Base-by-base conservation (phyloP, 2,888 invertebrate species). In the Conchocele bisecta region DNA sequence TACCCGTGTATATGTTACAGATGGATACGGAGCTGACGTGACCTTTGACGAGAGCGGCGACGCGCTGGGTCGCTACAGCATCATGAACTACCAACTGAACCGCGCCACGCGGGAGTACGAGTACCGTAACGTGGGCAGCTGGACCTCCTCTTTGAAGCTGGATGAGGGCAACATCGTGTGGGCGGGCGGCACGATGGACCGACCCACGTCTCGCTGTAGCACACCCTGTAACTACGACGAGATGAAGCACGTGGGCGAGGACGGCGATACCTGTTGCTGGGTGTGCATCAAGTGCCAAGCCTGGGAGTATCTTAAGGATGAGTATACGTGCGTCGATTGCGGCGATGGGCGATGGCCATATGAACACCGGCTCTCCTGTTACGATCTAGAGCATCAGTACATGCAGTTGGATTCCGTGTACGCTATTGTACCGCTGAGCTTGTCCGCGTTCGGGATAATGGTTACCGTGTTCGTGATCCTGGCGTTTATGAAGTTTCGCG, bases 21-120 rank as follows among this genome's bases (percentile, higher is more conserved):
- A 95, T 92, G 90, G 93, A 48, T 94, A 94, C 57, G 94, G 94
- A 54, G 94, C 94, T 81, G 92, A 93, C 77, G 94, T 95, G 11
- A 93, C 94, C 85, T 95, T 92, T 81, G 91, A 91, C 79, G 77
- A 84, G 20, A 83, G 86, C 3, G 91, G 91, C 0, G 91, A 92
- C 81, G 92, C 92, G 5, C 87, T 91, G 2, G 92, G 92, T 0
- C 88, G 91, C 58, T 93, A 93, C 82, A 91, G 90, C 67, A 91
- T 93, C 68, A 88, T 92, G 83, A 92, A 92, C 82, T 93, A 91
- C 82, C 90, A 90, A 48, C 86, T 89, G 24, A 89, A 89, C 75
- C 70, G 84, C 7, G 63, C 66, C 0, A 84, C 88, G 0, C 53
- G 85, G 2, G 71, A 83, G 35, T 90, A 89, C 75, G 89, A 87